These are phyloP conservation scores for Pangasius sanitwongsei DNA, from an alignment of 2,797 vertebrate genomes.

Conservation along the genomic window DNA sequence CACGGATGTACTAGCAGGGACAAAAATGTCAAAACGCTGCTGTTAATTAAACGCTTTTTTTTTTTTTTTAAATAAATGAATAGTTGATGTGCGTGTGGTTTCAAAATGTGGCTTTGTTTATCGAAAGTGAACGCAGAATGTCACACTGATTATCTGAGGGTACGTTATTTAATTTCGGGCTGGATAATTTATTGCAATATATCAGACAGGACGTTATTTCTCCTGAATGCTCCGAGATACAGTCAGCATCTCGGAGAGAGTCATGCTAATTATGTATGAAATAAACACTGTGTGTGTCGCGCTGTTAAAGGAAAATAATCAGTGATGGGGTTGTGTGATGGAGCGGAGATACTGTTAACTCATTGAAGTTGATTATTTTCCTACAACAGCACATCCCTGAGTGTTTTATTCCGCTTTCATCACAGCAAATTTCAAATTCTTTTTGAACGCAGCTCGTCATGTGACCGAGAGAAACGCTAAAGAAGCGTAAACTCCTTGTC, in stretches of 20 bases:
- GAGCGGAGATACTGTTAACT: background rate
- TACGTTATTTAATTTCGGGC: background rate
- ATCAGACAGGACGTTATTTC: background rate
- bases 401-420: background rate
- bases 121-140: background rate
- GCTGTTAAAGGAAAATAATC: background rate
- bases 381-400: background rate
- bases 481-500: no score
- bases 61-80: background rate
- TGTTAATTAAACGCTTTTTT: background rate
- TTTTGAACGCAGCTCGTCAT: background rate
- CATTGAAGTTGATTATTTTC: background rate
- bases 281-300: background rate
- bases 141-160: background rate
- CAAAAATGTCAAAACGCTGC: background rate
- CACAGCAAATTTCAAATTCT: background rate
- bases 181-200: constrained; percentile 1
- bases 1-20: background rate
- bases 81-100: background rate
- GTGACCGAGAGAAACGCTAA: background rate
- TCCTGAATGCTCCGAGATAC: background rate
- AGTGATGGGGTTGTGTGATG: background rate
- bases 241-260: background rate
- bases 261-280: background rate
- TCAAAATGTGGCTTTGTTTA: background rate